Conservation (phyloP, 1,140 invertebrate genomes). For the Sesamia nonagrioides region DNA sequence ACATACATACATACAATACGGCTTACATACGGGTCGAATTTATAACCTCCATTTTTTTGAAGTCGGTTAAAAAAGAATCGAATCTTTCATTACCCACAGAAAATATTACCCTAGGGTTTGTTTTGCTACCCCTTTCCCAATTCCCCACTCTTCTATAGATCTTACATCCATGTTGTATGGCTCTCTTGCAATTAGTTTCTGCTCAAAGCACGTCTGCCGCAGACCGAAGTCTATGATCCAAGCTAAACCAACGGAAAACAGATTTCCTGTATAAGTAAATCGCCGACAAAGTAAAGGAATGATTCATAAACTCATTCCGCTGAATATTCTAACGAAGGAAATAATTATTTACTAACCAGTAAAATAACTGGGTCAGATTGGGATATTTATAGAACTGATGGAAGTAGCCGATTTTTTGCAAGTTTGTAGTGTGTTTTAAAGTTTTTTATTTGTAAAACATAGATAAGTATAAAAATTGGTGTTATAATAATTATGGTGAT, state of each 20-base stretch:
- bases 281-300: conserved; percentile 66
- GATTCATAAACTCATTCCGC: conserved; percentile 42
- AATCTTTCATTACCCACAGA: too few relatives aligned
- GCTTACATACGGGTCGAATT: too few relatives aligned
- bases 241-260: conserved; percentile 76
- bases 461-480: too few relatives aligned
- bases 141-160: not conserved
- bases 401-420: conserved; percentile 2
- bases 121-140: not conserved
- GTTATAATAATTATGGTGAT: too few relatives aligned
- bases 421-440: not conserved
- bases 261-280: conserved; percentile 70
- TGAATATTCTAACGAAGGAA: conserved; percentile 34
- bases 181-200: conserved; percentile 85
- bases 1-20: too few relatives aligned
- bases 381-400: not conserved
- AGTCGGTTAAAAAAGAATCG: too few relatives aligned
- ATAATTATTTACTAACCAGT: conserved; percentile 46
- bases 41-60: too few relatives aligned
- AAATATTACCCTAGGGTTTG: not conserved
- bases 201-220: conserved; percentile 84
- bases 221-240: conserved; percentile 82
- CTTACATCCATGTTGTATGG: conserved; percentile 73
- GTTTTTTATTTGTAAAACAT: too few relatives aligned
- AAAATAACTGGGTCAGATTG: conserved; percentile 40